Conservation (phyloP, 2,888 invertebrate species). For the Andrena dorsata region DNA sequence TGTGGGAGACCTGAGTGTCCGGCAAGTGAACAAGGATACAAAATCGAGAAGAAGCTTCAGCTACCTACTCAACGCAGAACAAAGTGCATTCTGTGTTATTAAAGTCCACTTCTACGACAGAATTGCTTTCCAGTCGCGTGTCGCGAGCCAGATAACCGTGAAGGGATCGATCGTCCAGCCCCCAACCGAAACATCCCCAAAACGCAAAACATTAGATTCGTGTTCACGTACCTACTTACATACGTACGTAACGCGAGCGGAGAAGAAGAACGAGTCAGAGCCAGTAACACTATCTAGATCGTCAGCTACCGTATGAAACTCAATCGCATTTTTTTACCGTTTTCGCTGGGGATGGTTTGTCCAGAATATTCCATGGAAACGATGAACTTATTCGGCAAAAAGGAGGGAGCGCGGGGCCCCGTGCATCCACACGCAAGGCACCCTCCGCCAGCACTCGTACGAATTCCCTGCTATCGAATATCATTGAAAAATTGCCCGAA, state of each 20-base stretch:
- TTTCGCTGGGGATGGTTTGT: slow-evolving; percentile 32
- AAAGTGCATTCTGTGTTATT: too few relatives aligned
- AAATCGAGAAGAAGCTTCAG: background rate
- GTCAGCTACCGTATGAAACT: slow-evolving; percentile 59
- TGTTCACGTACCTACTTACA: background rate
- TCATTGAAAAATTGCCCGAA: slow-evolving; percentile 68
- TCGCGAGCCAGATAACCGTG: too few relatives aligned
- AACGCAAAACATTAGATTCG: background rate
- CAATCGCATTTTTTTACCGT: slow-evolving; percentile 43
- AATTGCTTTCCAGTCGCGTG: too few relatives aligned
- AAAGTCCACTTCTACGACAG: too few relatives aligned
- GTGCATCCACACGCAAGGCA: slow-evolving; percentile 3
- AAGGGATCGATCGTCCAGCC: too few relatives aligned
- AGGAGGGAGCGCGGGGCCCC: background rate
- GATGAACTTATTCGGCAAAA: slow-evolving; percentile 23
- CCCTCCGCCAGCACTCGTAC: slow-evolving; percentile 62
- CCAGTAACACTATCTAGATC: slow-evolving; percentile 40
- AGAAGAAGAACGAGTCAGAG: background rate
- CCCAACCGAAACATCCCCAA: background rate
- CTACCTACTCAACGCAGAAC: too few relatives aligned
- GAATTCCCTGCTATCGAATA: slow-evolving; percentile 70
- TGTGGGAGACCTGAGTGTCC: background rate
- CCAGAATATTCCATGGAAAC: slow-evolving; percentile 59
- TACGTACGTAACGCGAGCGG: slow-evolving; percentile 9
- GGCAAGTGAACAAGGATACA: background rate